These are phyloP conservation scores for Phalacrocorax aristotelis DNA, from an alignment of 2,113 vertebrate genomes.

Conservation along the genomic window DNA sequence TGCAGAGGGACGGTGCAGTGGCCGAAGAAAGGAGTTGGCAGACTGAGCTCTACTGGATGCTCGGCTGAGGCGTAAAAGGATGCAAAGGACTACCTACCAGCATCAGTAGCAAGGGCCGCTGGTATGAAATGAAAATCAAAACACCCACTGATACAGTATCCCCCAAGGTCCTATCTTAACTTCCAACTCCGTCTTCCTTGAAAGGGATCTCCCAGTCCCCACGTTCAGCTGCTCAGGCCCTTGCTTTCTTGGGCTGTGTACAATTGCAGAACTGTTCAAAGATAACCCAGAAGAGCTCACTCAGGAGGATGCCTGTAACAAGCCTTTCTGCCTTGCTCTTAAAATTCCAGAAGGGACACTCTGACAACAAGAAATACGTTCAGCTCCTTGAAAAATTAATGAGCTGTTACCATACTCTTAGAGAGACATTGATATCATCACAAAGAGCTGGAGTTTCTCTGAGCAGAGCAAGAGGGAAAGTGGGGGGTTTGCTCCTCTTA, in stretches of 20 bases:
- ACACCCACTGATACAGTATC: neutral
- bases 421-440: neutral
- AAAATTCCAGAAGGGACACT: neutral
- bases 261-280: neutral
- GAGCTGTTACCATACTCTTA: neutral
- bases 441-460: neutral
- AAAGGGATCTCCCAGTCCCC: neutral
- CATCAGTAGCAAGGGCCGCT: neutral
- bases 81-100: neutral
- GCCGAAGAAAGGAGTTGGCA: neutral
- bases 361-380: neutral
- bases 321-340: slow-evolving; percentile 5
- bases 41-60: neutral
- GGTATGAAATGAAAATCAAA: neutral
- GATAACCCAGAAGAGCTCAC: neutral
- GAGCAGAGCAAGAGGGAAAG: neutral
- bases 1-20: neutral
- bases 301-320: neutral
- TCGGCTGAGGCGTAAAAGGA: neutral
- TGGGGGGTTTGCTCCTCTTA: neutral
- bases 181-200: neutral
- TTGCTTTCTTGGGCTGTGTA: neutral
- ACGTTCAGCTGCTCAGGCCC: neutral
- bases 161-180: neutral
- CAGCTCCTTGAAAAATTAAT: slow-evolving; percentile 28